These are phyloP conservation scores for Tenebrio molitor DNA, from an alignment of 1,140 invertebrate species.

Conservation along the genomic window DNA sequence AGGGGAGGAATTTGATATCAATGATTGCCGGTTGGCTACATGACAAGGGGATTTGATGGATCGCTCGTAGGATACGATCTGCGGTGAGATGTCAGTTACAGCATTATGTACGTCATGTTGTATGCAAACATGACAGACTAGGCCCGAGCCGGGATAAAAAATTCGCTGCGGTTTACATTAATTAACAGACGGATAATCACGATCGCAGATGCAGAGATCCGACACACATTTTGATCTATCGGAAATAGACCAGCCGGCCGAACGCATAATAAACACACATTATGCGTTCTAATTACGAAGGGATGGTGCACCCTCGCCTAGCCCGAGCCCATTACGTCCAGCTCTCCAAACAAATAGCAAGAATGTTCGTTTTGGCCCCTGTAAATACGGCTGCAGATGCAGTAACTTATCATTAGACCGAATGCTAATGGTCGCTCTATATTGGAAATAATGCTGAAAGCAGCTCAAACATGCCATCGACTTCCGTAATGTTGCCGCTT, in stretches of 20 bases:
- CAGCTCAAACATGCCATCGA: constrained; percentile 29
- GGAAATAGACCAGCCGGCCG: too few species aligned
- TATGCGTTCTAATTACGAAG: too few species aligned
- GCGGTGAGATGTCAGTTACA: constrained; percentile 46
- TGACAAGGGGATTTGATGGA: constrained; percentile 42
- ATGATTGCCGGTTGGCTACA: constrained; percentile 46
- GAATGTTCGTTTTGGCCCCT: not conserved
- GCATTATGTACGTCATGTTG: constrained; percentile 46
- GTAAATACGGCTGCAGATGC: constrained; percentile 9
- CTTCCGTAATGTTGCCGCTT: constrained; percentile 10
- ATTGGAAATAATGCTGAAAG: constrained; percentile 40
- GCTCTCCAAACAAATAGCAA: not conserved
- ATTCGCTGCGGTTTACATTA: not conserved
- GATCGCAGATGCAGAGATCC: too few species aligned
- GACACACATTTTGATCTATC: too few species aligned
- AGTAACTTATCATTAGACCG: constrained; percentile 34
- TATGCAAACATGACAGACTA: constrained; percentile 46
- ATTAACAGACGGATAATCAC: not conserved
- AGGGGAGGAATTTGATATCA: constrained; percentile 47
- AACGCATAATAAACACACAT: too few species aligned
- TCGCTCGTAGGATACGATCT: constrained; percentile 35
- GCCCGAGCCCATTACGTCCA: not conserved
- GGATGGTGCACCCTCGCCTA: too few species aligned
- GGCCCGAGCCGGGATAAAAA: not conserved
- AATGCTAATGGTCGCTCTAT: constrained; percentile 33